Evolutionary conservation across 2,113 vertebrate genomes (phyloP), one percentile per base, ranked within the genome.

Genomic region (Polyodon spathula): DNA sequence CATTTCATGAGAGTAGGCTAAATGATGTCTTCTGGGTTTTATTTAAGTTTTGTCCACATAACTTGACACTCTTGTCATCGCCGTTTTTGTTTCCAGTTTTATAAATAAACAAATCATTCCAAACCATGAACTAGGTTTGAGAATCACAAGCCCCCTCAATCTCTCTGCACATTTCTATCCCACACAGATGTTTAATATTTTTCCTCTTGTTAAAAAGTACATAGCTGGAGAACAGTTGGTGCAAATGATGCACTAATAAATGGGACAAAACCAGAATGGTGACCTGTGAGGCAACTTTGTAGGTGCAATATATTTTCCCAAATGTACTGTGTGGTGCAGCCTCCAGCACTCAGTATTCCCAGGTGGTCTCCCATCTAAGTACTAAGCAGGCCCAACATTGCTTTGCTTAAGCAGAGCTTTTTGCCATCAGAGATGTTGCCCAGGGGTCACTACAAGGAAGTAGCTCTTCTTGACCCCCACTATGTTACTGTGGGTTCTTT

Each of bases 1-100:
- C 48, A 44, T 80, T 85, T 77, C 63, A 65, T 63, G 69, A 73
- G 72, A 80, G 73, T 50, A 63, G 10, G 67, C 67, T 65, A 62
- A 72, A 70, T 74, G 65, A 73, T 7, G 46, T 81, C 52, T 68
- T 83, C 71, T 72, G 79, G 67, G 69, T 76, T 84, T 73, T 60
- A 74, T 88, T 85, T 82, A 71, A 73, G 54, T 78, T 77, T 72
- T 69, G 76, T 82, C 74, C 67, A 82, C 86, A 79, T 88, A 83
- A 85, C 86, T 90, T 76, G 79, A 71, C 76, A 81, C 68, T 65
- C 66, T 66, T 83, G 83, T 87, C 83, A 82, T 85, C 81, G 75
- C 78, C 63, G 71, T 75, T 27, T 27, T 75, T 88, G 81, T 86
- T 86, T 85, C 81, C 82, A 84, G 81, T 87, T 81, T 81, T 74